Conservation (phyloP, 2,113 vertebrate genomes). For the Takifugu flavidus region DNA sequence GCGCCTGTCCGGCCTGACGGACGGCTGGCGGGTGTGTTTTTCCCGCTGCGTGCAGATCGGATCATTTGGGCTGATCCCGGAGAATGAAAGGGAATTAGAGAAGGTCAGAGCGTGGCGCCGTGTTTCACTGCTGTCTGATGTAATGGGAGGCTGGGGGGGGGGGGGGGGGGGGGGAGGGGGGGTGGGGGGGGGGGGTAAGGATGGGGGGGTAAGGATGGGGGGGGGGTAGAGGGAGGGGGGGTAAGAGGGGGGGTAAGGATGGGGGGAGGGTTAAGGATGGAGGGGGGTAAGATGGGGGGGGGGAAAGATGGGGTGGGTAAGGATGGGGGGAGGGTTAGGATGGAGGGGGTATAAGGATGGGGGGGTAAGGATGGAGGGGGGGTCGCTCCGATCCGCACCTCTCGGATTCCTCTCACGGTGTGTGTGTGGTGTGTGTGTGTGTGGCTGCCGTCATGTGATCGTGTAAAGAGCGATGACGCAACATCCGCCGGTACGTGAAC, state of each 20-base stretch:
- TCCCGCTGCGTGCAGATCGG: constrained; percentile 33
- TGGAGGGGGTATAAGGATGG: not conserved
- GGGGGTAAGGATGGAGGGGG: constrained; percentile 22
- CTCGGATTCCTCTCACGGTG: too few species aligned
- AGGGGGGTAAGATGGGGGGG: constrained; percentile 13
- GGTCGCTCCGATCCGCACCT: too few species aligned
- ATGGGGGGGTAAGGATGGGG: constrained; percentile 24
- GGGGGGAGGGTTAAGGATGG: too few species aligned
- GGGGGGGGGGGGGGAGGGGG: too few species aligned
- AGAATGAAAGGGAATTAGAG: constrained; percentile 56
- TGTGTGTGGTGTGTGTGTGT: too few species aligned
- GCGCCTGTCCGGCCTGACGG: constrained; percentile 9
- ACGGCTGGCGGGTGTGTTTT: constrained; percentile 6
- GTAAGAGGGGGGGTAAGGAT: too few species aligned
- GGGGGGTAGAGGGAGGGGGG: too few species aligned
- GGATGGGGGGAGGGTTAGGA: too few species aligned
- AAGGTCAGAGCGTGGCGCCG: constrained; percentile 46
- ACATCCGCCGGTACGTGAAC: too few species aligned
- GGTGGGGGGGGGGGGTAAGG: too few species aligned
- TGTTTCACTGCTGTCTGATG: constrained; percentile 45
- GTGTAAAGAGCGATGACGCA: too few species aligned
- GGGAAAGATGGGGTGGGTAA: not conserved
- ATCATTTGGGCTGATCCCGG: constrained; percentile 53
- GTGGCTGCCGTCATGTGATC: too few species aligned
- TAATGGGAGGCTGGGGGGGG: constrained; percentile 45